A percentile compares a stretch with the other conserved stretches of the same genome.
These are phyloP conservation scores for Sitobion miscanthi DNA, from an alignment of 1,140 invertebrate species.

Conservation along the genomic window DNA sequence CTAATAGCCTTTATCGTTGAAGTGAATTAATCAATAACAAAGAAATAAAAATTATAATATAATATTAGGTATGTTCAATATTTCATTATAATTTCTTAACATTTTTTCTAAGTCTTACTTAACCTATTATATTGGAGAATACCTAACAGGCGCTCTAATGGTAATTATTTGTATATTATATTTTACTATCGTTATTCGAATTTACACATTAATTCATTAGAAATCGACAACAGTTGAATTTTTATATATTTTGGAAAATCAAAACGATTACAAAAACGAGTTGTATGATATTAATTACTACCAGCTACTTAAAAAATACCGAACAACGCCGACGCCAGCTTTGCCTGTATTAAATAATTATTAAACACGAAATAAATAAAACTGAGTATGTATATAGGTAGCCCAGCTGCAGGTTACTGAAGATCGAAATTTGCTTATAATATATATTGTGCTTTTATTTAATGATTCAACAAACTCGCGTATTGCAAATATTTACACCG, in stretches of 20 bases:
- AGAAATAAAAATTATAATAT: background rate
- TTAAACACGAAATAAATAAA: background rate
- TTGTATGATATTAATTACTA: background rate
- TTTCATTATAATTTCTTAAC: background rate
- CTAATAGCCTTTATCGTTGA: too few relatives aligned
- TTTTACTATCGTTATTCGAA: background rate
- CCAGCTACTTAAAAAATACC: background rate
- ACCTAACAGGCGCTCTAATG: background rate
- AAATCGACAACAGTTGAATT: background rate
- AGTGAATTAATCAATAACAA: too few relatives aligned
- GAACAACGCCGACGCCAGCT: background rate
- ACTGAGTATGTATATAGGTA: too few relatives aligned
- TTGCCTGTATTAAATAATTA: background rate
- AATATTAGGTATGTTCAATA: background rate
- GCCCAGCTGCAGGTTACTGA: background rate
- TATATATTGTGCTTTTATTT: background rate
- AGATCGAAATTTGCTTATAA: background rate
- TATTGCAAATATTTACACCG: background rate
- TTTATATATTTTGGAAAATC: background rate
- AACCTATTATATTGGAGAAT: background rate
- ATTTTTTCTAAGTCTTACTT: background rate
- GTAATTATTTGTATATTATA: background rate
- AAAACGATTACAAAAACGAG: background rate
- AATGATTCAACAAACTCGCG: background rate
- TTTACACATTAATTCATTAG: background rate